Evolutionary conservation across 1,140 invertebrate genomes (phyloP).

Genomic region (Drosophila santomea): DNA sequence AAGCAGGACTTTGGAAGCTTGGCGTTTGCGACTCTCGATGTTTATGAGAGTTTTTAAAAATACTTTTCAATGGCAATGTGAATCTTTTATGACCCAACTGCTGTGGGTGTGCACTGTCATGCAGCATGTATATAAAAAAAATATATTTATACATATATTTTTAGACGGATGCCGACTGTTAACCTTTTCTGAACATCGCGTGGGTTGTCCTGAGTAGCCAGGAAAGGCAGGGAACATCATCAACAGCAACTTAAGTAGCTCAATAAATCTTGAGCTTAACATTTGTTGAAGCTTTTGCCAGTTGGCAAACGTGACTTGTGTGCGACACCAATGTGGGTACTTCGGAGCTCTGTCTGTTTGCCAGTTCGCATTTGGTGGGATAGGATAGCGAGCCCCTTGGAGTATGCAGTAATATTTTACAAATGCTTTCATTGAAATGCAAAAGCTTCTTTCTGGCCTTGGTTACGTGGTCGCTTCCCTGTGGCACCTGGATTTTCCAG

Average conservation of each 20-base stretch:
- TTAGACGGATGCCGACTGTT: conserved; percentile 35
- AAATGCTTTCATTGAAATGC: conserved; percentile 66
- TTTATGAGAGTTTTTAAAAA: conserved; percentile 35
- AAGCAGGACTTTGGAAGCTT: conserved; percentile 28
- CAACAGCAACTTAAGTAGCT: conserved; percentile 77
- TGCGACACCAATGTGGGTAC: conserved; percentile 62
- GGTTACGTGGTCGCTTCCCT: conserved; percentile 44
- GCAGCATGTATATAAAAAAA: not conserved
- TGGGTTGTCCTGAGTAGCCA: conserved; percentile 17
- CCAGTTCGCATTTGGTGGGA: conserved; percentile 6
- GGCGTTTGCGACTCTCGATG: conserved; percentile 7
- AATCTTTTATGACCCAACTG: conserved; percentile 22
- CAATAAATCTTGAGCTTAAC: conserved; percentile 81
- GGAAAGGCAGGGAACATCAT: conserved; percentile 53
- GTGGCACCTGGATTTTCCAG: conserved; percentile 43
- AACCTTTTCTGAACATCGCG: conserved; percentile 40
- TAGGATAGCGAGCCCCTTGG: conserved; percentile 10
- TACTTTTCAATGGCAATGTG: conserved; percentile 41
- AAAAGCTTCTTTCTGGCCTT: conserved; percentile 55
- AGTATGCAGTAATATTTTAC: conserved; percentile 69
- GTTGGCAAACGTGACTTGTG: conserved; percentile 73
- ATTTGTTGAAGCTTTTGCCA: conserved; percentile 73
- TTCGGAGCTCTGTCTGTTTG: conserved; percentile 28
- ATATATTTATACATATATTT: conserved; percentile 1
- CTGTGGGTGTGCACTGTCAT: conserved; percentile 23